Evolutionary conservation across 2,113 vertebrate genomes (phyloP), one percentile per base, ranked within the genome.

Genomic region (Oryctolagus cuniculus): DNA sequence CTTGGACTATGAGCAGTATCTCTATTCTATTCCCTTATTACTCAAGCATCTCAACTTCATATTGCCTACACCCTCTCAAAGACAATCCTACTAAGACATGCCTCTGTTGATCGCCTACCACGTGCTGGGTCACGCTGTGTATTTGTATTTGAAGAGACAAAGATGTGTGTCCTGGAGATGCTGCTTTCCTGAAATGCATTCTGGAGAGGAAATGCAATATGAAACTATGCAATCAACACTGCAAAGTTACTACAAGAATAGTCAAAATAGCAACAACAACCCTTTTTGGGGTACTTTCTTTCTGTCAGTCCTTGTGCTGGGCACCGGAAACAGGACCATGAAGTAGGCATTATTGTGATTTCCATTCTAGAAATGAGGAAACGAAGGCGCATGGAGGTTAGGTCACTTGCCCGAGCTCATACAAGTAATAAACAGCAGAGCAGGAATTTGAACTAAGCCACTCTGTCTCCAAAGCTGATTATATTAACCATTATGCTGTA

Each of bases 1-100:
- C 67, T 93, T 85, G 64, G 38, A 90, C 55, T 93, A 73, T 25
- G 96, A 93, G 78, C 9, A 95, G 31, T 91, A 81, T 81, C 21
- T 80, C 19, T 93, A n/a, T 67, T 88, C n/a, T 70, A 58, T 61
- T 85, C 22, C 25, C 49, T 11, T 55, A 4, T 93, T 49, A 75
- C 55, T 93, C 84, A 86, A 92, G 49, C 72, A 73, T 38, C 78
- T 88, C 67, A 51, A 6, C 29, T 86, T 92, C 6, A 84, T 21
- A 51, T 82, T 87, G 63, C 19, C 82, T 93, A 31, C 2, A 53
- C 13, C 83, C 1, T 29, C 17, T 84, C 29, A 77, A 17, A 93
- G 63, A 29, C 80, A 79, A 64, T 24, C 38, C 16, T 24, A 15
- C 29, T 38, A 86, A 79, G n/a, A 81, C 36, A 78, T 17, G 38